Conservation (phyloP, 2,113 vertebrate genomes). For the Argyrosomus japonicus region DNA sequence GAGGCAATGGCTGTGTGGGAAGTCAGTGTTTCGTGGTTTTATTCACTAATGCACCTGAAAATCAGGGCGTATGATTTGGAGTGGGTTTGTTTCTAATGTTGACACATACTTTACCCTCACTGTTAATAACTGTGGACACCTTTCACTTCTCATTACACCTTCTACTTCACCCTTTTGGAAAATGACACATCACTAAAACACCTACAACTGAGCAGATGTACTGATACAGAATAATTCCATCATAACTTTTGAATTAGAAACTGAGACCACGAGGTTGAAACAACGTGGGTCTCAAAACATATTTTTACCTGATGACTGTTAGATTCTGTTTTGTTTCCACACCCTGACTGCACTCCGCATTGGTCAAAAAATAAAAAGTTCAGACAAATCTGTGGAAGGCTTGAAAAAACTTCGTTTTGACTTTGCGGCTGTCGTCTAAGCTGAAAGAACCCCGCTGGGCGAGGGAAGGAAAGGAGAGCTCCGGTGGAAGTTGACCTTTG, state of each 20-base stretch:
- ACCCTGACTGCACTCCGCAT: no score
- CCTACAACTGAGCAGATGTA: background rate
- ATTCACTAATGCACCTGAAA: background rate
- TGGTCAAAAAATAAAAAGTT: background rate
- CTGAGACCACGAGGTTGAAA: background rate
- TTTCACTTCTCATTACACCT: no score
- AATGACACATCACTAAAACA: background rate
- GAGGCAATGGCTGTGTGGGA: no score
- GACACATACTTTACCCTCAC: background rate
- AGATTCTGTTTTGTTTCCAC: background rate
- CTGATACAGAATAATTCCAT: background rate
- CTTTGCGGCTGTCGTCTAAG: conserved; percentile 33
- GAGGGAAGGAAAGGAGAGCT: conserved; percentile 74
- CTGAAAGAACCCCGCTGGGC: conserved; percentile 68
- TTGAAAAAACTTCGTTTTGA: conserved; percentile 32
- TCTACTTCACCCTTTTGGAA: background rate
- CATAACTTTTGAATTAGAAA: background rate
- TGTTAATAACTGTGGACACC: no score
- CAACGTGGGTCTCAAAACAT: background rate
- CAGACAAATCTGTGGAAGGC: background rate
- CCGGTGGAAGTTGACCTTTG: conserved; percentile 77
- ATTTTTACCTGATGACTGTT: background rate
- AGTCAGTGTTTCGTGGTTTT: background rate
- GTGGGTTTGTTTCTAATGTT: no score
- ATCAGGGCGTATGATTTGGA: no score